phyloP scores from a whole-genome alignment of 2,888 invertebrate genomes.

The Troides helena region DNA sequence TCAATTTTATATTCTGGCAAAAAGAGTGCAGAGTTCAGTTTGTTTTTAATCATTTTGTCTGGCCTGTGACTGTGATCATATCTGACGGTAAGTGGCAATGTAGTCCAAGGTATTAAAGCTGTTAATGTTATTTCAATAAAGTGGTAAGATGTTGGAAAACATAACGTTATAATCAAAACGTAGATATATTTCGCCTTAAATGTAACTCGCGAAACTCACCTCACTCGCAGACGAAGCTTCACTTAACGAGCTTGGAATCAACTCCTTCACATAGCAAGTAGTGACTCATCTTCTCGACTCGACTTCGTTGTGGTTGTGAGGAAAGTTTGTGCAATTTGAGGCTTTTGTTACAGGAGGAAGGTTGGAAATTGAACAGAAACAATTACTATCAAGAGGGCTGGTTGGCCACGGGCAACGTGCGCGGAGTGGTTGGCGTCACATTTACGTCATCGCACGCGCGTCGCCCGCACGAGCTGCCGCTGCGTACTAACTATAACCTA shows the following conservation, averaged over 20 bases:
- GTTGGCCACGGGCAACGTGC: slow-evolving; percentile 96
- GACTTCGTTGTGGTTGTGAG: not conserved
- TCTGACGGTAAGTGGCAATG: no score
- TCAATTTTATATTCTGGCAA: no score
- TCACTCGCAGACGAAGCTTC: slow-evolving; percentile 8
- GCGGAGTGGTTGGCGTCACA: slow-evolving; percentile 97
- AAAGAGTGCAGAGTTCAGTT: no score
- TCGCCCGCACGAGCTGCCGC: slow-evolving; percentile 91
- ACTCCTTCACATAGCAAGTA: slow-evolving; percentile 14
- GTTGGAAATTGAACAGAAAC: slow-evolving; percentile 96
- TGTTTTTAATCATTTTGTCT: no score
- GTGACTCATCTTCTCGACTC: not conserved
- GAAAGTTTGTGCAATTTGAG: slow-evolving; percentile 11
- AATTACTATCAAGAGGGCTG: slow-evolving; percentile 99
- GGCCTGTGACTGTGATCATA: no score
- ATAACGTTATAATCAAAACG: not conserved
- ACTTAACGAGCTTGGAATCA: slow-evolving; percentile 18
- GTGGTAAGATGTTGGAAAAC: not conserved
- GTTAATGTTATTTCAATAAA: no score
- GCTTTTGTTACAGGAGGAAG: slow-evolving; percentile 86
- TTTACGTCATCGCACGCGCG: slow-evolving; percentile 97
- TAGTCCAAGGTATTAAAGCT: no score
- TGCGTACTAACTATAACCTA: slow-evolving; percentile 97
- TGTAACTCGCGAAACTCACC: not conserved
- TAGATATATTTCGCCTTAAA: not conserved